phyloP scores from a whole-genome alignment of 1,140 invertebrate species.

The Eufriesea mexicana region DNA sequence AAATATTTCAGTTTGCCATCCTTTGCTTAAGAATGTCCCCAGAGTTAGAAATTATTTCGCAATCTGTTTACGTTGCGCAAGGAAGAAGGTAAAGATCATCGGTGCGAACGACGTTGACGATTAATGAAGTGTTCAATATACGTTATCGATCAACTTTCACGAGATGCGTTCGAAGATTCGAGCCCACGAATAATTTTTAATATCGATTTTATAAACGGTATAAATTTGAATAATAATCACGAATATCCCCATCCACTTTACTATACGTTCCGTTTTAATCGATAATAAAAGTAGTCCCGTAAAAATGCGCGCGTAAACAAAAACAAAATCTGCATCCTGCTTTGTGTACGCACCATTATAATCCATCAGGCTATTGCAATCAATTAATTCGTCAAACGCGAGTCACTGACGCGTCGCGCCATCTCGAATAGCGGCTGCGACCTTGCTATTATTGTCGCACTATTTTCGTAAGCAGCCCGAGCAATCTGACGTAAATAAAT shows the following conservation, averaged over 20 bases:
- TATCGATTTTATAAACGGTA: neutral
- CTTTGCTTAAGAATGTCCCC: neutral
- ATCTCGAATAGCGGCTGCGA: neutral
- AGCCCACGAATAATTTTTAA: neutral
- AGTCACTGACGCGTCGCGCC: neutral
- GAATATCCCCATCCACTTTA: neutral
- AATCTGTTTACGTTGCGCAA: neutral
- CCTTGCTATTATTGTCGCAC: slow-evolving; percentile 31
- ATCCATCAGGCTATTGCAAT: neutral
- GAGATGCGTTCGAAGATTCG: neutral
- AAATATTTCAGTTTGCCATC: neutral
- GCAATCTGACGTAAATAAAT: slow-evolving; percentile 2
- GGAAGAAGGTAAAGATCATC: neutral
- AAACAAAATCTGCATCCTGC: neutral
- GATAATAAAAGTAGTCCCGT: neutral
- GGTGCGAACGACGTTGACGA: too few species aligned
- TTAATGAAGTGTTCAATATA: too few species aligned
- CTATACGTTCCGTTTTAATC: neutral
- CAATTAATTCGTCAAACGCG: slow-evolving; percentile 27
- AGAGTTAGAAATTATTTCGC: neutral
- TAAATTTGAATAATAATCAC: neutral
- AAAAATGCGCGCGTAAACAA: neutral
- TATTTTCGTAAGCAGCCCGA: slow-evolving; percentile 7
- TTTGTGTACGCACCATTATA: neutral
- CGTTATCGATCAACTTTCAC: neutral